Evolutionary conservation across 2,888 invertebrate species (phyloP).

Genomic region (Trachelus tabidus): DNA sequence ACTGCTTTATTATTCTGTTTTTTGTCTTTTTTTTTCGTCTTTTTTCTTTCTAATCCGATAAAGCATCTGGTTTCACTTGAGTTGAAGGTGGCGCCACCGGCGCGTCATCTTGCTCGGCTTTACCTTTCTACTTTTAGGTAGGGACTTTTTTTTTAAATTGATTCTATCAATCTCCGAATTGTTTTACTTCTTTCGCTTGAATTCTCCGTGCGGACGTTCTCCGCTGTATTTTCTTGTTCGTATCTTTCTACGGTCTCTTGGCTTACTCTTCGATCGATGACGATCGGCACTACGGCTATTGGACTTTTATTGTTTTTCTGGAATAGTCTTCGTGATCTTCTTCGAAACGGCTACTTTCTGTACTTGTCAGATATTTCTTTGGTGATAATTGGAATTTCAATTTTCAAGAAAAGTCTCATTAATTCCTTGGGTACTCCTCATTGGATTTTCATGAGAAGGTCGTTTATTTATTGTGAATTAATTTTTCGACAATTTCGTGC

Average conservation of each 20-base stretch:
- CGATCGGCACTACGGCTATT: too few relatives aligned
- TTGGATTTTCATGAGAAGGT: background rate
- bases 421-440: background rate
- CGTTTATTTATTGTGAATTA: background rate
- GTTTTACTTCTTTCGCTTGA: background rate
- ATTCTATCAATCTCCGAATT: constrained; percentile 11
- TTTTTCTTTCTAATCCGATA: background rate
- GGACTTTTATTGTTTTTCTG: background rate
- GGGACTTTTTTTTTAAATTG: background rate
- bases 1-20: background rate
- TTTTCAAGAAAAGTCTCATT: background rate
- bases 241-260: background rate
- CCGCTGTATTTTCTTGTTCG: background rate
- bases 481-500: background rate
- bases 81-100: background rate
- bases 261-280: background rate
- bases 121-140: background rate
- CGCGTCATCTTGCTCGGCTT: background rate
- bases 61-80: background rate
- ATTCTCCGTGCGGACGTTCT: background rate
- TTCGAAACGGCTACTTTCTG: background rate
- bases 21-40: too few relatives aligned
- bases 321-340: background rate
- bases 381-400: background rate
- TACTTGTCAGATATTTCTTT: background rate